Evolutionary conservation across 1,140 invertebrate species (phyloP), one percentile per base, ranked within the genome.

Genomic region (Nomia melanderi): DNA sequence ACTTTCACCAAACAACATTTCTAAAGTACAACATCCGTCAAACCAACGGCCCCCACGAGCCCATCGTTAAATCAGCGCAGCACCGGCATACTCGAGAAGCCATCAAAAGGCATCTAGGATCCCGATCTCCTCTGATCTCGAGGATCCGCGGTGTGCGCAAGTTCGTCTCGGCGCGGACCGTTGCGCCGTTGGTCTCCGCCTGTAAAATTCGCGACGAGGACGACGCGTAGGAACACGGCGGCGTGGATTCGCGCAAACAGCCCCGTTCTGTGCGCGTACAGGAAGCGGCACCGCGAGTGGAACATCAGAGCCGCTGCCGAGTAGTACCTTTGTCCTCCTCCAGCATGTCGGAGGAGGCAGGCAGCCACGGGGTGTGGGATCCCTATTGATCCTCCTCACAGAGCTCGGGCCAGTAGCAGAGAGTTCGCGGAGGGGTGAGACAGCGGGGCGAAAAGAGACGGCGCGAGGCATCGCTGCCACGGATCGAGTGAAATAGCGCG

Each of bases 311-410:
- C 69, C n/a, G n/a, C n/a, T n/a, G n/a, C n/a, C n/a, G n/a, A 73
- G 17, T 9, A 82, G 83, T 85, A 86, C 81, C 75, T 82, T 85
- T 86, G 84, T 86, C 83, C 84, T 86, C 74, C 78, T 86, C 81
- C 73, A 77, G 56, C 82, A 66, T 64, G 82, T 83, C 73, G 78
- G 83, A 65, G 77, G 83, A 86, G 84, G 83, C 78, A n/a, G n/a
- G n/a, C n/a, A n/a, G n/a, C n/a, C n/a, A 82, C 77, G 77, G 84
- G 83, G 83, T 86, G 84, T 77, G 85, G 84, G 78, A 86, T 85
- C 83, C 83, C 84, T 86, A 86, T 86, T 86, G 84, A 86, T 86
- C 84, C 41, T 86, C 83, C 84, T 86, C 84, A 85, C 83, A 86
- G 83, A 81, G 78, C 83, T 78, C 82, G 75, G 74, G 83, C 83